These are phyloP conservation scores for Sinocyclocheilus anophthalmus DNA, from an alignment of 2,113 vertebrate genomes.

Conservation along the genomic window DNA sequence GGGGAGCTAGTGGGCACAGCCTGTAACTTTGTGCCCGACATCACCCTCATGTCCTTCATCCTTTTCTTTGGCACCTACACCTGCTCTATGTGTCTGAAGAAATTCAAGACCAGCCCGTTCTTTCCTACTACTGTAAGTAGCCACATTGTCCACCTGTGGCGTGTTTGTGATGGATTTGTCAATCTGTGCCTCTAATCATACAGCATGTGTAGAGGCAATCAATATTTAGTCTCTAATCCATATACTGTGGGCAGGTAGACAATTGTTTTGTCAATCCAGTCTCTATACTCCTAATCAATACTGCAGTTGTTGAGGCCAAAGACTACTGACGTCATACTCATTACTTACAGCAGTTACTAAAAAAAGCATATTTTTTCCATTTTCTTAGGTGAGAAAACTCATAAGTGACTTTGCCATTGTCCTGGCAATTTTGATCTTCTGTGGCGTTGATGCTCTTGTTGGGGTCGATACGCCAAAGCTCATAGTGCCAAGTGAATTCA, in stretches of 20 bases:
- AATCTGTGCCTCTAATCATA: background rate
- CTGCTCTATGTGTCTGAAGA: conserved; percentile 95
- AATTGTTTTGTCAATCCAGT: background rate
- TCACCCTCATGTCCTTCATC: conserved; percentile 96
- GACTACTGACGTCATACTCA: background rate
- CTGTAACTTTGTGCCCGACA: conserved; percentile 89
- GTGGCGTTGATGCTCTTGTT: conserved; percentile 88
- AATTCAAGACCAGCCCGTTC: conserved; percentile 95
- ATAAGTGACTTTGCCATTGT: conserved; percentile 99
- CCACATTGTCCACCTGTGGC: background rate
- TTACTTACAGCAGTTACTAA: background rate
- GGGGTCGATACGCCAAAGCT: conserved; percentile 97
- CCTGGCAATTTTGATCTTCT: conserved; percentile 94
- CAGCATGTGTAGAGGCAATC: background rate
- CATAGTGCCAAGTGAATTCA: conserved; percentile 96
- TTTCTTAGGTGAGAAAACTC: conserved; percentile 90
- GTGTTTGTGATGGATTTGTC: background rate
- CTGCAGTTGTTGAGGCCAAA: background rate
- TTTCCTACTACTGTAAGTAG: conserved; percentile 94
- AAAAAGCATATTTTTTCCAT: background rate
- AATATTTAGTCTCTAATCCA: background rate
- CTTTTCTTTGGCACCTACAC: conserved; percentile 98
- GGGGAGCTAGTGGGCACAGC: conserved; percentile 85
- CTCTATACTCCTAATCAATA: background rate
- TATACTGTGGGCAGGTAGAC: background rate